phyloP scores from a whole-genome alignment of 2,888 invertebrate species.

The Lampropteryx suffumata region DNA sequence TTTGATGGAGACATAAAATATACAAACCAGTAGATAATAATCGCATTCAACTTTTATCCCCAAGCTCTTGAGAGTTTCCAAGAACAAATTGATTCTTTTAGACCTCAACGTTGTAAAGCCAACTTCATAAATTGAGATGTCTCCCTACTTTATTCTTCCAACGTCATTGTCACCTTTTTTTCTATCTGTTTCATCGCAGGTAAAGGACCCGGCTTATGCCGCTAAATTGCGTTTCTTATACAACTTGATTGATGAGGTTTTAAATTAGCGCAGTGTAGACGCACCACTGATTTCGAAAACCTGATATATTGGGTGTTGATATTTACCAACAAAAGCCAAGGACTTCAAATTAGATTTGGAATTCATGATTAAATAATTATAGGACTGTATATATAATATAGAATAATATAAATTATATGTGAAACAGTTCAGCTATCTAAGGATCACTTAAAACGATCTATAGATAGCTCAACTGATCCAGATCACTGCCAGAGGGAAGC shows the following conservation, averaged over 20 bases:
- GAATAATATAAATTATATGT: no score
- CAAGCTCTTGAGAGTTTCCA: slow-evolving; percentile 37
- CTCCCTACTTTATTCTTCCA: slow-evolving; percentile 67
- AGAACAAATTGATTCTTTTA: slow-evolving; percentile 39
- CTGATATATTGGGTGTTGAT: slow-evolving; percentile 51
- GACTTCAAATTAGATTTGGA: slow-evolving; percentile 3
- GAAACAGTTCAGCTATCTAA: no score
- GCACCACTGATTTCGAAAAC: slow-evolving; percentile 22
- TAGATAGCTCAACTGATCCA: no score
- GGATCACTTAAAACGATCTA: no score
- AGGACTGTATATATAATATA: no score
- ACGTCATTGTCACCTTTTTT: slow-evolving; percentile 74
- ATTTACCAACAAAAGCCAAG: slow-evolving; percentile 13
- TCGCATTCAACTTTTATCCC: slow-evolving; percentile 52
- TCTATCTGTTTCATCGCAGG: slow-evolving; percentile 53
- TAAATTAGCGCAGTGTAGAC: slow-evolving; percentile 55
- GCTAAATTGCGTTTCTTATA: slow-evolving; percentile 64
- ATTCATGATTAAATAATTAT: no score
- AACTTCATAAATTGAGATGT: slow-evolving; percentile 76
- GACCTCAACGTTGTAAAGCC: slow-evolving; percentile 30
- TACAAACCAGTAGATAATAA: slow-evolving; percentile 39
- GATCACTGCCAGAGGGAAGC: no score
- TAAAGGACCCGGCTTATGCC: slow-evolving; percentile 60
- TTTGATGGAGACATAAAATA: slow-evolving; percentile 52
- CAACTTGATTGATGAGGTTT: slow-evolving; percentile 71